Evolutionary conservation across 2,888 invertebrate species (phyloP), one percentile per base, ranked within the genome.

Genomic region (Notodonta dromedarius): DNA sequence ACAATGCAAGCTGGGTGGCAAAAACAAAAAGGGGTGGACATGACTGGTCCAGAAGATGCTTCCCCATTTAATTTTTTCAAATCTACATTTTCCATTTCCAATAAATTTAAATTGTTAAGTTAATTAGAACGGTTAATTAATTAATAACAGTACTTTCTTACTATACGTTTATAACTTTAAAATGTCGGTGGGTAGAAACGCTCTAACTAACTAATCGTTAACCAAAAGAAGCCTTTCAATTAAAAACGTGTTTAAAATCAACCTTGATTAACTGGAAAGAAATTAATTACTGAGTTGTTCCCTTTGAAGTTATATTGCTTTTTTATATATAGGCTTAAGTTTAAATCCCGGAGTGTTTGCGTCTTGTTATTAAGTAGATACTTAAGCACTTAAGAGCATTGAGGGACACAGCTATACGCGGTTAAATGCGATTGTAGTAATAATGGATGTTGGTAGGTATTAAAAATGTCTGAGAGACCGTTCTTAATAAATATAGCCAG

Each of bases 261-360:
- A 14, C 8, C 14, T 50, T 16, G 16, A 50, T 50, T 50, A 16
- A 50, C 50, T 12, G 16, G 12, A 16, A 50, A 50, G 16, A 16
- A 16, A 16, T 50, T 50, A 16, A 16, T 50, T 50, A 50, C 50
- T 50, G 50, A 9, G 16, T n/a, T 50, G 16, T 54, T 56, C 56
- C 14, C 24, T 51, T 56, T 50, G 16, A 13, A 35, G n/a, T 9
- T 13, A 46, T 46, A 46, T 50, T 12, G 40, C 14, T 42, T 56
- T 24, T 46, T 39, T 50, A 40, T 35, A 48, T 9, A 50, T 14
- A 24, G 16, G 48, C 9, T 50, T 55, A 44, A 35, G 58, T 39
- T 54, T 53, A 16, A 42, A 12, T 5, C 55, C 58, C 44, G 9
- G 24, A 51, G 56, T 52, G 51, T 62, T 57, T 59, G 53, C 57